These are phyloP conservation scores for Heliconius himera DNA, from an alignment of 1,140 invertebrate species.

Conservation along the genomic window DNA sequence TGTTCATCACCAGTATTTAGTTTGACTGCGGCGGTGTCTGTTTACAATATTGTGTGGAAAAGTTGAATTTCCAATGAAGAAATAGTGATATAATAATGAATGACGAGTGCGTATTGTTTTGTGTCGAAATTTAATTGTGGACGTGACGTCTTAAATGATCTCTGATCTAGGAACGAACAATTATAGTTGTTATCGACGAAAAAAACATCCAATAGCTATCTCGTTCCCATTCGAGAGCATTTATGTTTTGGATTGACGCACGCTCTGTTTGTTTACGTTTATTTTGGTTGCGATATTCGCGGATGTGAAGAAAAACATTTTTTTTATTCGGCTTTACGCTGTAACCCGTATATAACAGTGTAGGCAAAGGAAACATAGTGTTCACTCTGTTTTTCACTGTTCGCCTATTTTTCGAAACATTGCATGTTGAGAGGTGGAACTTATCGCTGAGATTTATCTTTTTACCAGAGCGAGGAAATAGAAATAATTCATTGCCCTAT, in stretches of 20 bases:
- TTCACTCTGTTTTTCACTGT: too few species aligned
- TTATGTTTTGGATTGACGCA: constrained; percentile 6
- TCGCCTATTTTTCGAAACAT: too few species aligned
- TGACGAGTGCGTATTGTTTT: constrained; percentile 2
- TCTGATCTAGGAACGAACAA: neutral
- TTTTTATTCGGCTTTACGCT: neutral
- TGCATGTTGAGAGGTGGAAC: neutral
- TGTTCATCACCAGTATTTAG: neutral
- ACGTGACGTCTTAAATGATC: neutral
- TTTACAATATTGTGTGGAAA: neutral
- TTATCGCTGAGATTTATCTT: neutral
- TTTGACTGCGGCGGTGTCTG: neutral
- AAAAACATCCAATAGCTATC: constrained; percentile 1
- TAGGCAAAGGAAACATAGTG: too few species aligned
- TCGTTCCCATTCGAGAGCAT: constrained; percentile 9
- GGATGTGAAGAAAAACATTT: neutral
- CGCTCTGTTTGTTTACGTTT: constrained; percentile 4
- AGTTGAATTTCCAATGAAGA: neutral
- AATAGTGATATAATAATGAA: neutral
- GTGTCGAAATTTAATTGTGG: neutral
- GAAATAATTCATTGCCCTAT: neutral
- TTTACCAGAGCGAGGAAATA: neutral
- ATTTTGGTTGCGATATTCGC: neutral
- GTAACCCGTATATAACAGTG: neutral
- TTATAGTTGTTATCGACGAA: neutral